Base-by-base conservation (phyloP, 2,888 invertebrate species). In the Danaus chrysippus region DNA sequence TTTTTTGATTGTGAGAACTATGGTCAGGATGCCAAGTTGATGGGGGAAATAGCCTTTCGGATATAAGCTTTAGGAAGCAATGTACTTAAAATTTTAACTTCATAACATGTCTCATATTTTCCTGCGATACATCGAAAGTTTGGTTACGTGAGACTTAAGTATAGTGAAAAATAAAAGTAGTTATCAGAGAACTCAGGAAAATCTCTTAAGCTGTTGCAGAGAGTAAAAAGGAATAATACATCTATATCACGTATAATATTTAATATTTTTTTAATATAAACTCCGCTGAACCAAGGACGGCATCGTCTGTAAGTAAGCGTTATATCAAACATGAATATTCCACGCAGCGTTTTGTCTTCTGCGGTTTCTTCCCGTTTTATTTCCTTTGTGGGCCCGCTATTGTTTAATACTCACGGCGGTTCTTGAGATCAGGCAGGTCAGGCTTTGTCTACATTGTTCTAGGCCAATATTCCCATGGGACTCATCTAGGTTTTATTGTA, bases 1-100 rank as follows among this genome's bases (percentile, higher is more conserved):
- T 90, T 88, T 89, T 90, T 90, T 88, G 88, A 90, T 88, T 88
- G 83, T 87, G 86, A 80, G 87, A 86, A 86, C 82, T 76, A 75
- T 73, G 76, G 72, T 73, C 78, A 79, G 78, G 76, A 80, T 73
- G 76, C 71, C 68, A 77, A 73, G 76, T 76, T 74, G 78, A 78
- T 65, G 68, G 61, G 72, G 66, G 69, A 70, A 70, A 69, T 70
- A 69, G 68, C 69, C 64, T 71, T 71, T 71, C 69, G 71, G 72
- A 70, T 67, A 60, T 60, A 52, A 43, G 58, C 56, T 42, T 56
- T 56, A 55, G 49, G 58, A 58, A 55, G 61, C 11, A 46, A 46
- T 49, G 17, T 49, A 49, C 49, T 17, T 34, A 34, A 34, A 34
- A 6, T 34, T 34, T 34, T 5, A 34, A 34, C 23, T 34, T 34